phyloP scores from a whole-genome alignment of 2,888 invertebrate species.

The Baronia brevicornis region DNA sequence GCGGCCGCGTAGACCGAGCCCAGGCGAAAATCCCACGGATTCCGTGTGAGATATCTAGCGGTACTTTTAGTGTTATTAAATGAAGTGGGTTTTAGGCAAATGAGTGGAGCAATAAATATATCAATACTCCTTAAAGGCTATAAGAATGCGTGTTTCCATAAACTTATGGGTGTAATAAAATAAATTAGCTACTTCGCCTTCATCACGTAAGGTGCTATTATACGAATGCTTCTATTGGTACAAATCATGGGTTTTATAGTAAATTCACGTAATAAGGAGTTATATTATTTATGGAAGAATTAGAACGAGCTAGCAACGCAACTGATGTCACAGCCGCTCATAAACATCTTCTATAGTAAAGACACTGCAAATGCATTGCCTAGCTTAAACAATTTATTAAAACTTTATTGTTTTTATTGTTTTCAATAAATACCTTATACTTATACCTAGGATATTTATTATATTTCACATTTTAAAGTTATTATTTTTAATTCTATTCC shows the following conservation, averaged over 20 bases:
- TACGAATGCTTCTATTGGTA: slow-evolving; percentile 37
- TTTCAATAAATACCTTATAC: no score
- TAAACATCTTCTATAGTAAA: no score
- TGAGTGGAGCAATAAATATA: slow-evolving; percentile 60
- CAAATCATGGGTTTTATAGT: not conserved
- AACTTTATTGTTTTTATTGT: no score
- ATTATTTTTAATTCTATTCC: no score
- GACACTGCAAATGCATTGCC: no score
- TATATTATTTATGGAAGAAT: no score
- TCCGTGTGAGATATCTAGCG: slow-evolving; percentile 64
- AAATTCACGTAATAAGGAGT: no score
- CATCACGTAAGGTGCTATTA: slow-evolving; percentile 38
- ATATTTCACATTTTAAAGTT: no score
- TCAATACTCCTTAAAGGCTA: slow-evolving; percentile 37
- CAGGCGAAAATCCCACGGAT: slow-evolving; percentile 61
- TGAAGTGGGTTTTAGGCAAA: slow-evolving; percentile 71
- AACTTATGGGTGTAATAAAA: slow-evolving; percentile 54
- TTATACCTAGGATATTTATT: no score
- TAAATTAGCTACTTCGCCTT: slow-evolving; percentile 64
- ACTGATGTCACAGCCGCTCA: no score
- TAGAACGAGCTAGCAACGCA: no score
- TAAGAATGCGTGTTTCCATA: slow-evolving; percentile 53
- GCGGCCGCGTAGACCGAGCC: slow-evolving; percentile 39
- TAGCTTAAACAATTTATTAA: no score
- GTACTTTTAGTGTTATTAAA: slow-evolving; percentile 70